Evolutionary conservation across 2,888 invertebrate genomes (phyloP).

Genomic region (Gari tellinella): DNA sequence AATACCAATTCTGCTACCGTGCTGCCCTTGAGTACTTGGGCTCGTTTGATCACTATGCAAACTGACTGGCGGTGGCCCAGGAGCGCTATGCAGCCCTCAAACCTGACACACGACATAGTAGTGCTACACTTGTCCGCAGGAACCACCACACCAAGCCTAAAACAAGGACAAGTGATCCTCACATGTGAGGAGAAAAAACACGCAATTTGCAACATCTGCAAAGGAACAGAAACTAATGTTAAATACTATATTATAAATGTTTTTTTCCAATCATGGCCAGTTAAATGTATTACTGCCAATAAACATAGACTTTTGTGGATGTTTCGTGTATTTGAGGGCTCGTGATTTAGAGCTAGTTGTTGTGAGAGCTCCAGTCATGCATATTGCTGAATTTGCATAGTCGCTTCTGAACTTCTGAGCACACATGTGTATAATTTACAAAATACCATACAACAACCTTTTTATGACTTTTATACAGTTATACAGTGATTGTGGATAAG

Average conservation of each 20-base stretch:
- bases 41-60: conserved; percentile 94
- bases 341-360: background rate
- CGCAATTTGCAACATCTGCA: too few species aligned
- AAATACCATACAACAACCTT: background rate
- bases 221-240: too few species aligned
- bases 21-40: conserved; percentile 99
- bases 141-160: conserved; percentile 33
- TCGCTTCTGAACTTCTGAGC: background rate
- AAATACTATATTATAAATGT: too few species aligned
- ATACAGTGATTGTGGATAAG: too few species aligned
- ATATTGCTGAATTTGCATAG: conserved; percentile 5
- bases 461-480: too few species aligned
- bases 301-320: background rate
- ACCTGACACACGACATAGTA: conserved; percentile 12
- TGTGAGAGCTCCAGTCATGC: conserved; percentile 2
- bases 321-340: conserved; percentile 1
- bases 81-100: conserved; percentile 51
- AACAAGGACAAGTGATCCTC: conserved; percentile 44
- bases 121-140: conserved; percentile 36
- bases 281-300: background rate
- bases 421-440: background rate
- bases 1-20: conserved; percentile 99
- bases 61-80: conserved; percentile 58
- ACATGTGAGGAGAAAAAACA: too few species aligned
- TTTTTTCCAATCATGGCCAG: too few species aligned